Conservation (phyloP, 2,113 vertebrate genomes). For the Nycticryphes semicollaris region DNA sequence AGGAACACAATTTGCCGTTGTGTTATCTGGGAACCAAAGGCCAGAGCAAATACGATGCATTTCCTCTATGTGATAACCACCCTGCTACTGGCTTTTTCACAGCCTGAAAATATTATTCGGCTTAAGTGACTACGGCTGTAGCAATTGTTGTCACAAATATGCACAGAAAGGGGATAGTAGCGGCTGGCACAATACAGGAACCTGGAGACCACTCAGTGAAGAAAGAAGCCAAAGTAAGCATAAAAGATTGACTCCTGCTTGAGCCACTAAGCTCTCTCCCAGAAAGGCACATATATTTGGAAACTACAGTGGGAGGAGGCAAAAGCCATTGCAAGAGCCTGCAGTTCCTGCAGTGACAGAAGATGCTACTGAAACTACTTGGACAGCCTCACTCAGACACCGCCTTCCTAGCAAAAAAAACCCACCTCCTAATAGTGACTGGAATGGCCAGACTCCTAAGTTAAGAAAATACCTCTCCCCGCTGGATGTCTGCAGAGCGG, state of each 20-base stretch:
- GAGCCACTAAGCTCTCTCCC: background rate
- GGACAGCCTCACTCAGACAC: background rate
- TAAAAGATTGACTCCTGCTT: background rate
- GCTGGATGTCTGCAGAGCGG: accelerated
- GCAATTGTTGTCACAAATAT: background rate
- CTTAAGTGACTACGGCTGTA: background rate
- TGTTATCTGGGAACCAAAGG: background rate
- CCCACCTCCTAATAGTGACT: background rate
- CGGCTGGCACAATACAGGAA: background rate
- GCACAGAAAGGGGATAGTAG: background rate
- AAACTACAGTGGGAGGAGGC: background rate
- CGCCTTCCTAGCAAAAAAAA: background rate
- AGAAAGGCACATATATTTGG: background rate
- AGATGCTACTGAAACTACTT: background rate
- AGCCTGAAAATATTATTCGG: background rate
- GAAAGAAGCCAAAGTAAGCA: background rate
- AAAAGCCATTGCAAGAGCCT: background rate
- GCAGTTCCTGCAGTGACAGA: background rate
- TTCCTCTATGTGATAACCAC: background rate
- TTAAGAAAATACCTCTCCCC: background rate
- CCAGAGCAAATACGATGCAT: background rate
- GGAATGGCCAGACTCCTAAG: accelerated
- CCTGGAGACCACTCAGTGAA: background rate
- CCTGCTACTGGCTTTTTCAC: background rate
- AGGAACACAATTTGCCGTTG: background rate